Evolutionary conservation across 2,888 invertebrate genomes (phyloP).

Genomic region (Tetheella fluctuosa): DNA sequence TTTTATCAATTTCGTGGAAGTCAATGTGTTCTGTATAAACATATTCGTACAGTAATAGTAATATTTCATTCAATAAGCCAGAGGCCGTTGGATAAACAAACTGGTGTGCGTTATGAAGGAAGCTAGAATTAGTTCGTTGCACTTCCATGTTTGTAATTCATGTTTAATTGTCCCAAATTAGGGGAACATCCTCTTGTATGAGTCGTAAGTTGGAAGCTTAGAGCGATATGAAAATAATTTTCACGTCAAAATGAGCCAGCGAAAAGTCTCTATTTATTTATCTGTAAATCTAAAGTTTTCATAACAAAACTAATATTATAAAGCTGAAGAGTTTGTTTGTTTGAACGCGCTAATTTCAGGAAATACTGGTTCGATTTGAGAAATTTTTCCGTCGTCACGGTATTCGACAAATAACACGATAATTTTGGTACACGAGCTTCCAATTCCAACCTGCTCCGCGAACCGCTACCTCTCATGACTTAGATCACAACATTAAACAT

Average conservation of each 20-base stretch:
- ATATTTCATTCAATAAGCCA: slow-evolving; percentile 15
- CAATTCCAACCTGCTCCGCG: not conserved
- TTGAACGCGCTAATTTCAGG: too few species aligned
- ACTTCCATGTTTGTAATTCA: slow-evolving; percentile 63
- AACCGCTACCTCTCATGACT: slow-evolving; percentile 12
- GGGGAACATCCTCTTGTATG: slow-evolving; percentile 50
- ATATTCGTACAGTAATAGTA: not conserved
- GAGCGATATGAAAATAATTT: slow-evolving; percentile 19
- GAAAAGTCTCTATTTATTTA: not conserved
- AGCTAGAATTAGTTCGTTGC: slow-evolving; percentile 70
- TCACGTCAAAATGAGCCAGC: not conserved
- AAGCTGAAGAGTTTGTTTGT: too few species aligned
- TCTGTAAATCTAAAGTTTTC: too few species aligned
- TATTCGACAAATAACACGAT: too few species aligned
- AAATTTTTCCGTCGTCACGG: too few species aligned
- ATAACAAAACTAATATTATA: too few species aligned
- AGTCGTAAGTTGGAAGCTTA: slow-evolving; percentile 15
- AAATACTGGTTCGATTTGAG: too few species aligned
- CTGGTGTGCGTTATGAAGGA: slow-evolving; percentile 39
- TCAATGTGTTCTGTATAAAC: not conserved
- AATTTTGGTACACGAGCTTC: too few species aligned
- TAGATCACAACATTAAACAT: not conserved
- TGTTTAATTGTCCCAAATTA: slow-evolving; percentile 77
- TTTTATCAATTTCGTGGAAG: slow-evolving; percentile 30
- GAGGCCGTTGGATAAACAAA: slow-evolving; percentile 31